These are phyloP conservation scores for Diabrotica balteata DNA, from an alignment of 2,888 invertebrate species.

Conservation along the genomic window DNA sequence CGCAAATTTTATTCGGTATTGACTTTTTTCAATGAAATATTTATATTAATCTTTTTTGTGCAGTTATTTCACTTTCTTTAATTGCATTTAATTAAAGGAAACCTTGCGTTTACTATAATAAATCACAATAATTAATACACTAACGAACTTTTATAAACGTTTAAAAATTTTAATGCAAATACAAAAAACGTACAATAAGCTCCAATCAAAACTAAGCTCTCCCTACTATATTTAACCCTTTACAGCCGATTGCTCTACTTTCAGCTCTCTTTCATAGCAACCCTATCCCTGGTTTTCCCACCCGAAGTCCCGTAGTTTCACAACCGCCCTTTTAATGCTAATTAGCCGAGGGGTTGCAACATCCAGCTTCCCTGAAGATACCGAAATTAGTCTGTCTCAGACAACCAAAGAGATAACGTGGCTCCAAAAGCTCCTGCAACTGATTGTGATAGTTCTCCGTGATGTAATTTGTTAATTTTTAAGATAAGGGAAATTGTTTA, in stretches of 20 bases:
- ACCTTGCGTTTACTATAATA: too few species aligned
- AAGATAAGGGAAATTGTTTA: constrained; percentile 9
- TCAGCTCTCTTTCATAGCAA: neutral
- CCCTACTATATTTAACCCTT: constrained; percentile 34
- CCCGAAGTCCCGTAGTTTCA: neutral
- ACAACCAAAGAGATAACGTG: constrained; percentile 22
- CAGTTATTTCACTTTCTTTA: too few species aligned
- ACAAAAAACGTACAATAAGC: too few species aligned
- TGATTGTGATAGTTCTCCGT: constrained; percentile 32
- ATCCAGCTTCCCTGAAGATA: constrained; percentile 12
- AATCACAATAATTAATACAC: too few species aligned
- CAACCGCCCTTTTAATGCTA: constrained; percentile 30
- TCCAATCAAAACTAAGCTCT: constrained; percentile 19
- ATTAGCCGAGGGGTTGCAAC: constrained; percentile 32
- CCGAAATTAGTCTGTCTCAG: constrained; percentile 31
- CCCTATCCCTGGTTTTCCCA: neutral
- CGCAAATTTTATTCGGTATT: too few species aligned
- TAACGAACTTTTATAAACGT: too few species aligned
- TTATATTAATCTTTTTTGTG: too few species aligned
- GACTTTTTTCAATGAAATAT: too few species aligned
- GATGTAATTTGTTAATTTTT: constrained; percentile 19
- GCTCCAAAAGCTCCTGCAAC: constrained; percentile 13
- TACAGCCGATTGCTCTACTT: constrained; percentile 36
- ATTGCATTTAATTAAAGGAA: too few species aligned
- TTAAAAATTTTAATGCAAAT: too few species aligned